A percentile compares a stretch with the other conserved stretches of the same genome.
Evolutionary conservation across 1,140 invertebrate genomes (phyloP).

Genomic region (Mactra quadrangularis): DNA sequence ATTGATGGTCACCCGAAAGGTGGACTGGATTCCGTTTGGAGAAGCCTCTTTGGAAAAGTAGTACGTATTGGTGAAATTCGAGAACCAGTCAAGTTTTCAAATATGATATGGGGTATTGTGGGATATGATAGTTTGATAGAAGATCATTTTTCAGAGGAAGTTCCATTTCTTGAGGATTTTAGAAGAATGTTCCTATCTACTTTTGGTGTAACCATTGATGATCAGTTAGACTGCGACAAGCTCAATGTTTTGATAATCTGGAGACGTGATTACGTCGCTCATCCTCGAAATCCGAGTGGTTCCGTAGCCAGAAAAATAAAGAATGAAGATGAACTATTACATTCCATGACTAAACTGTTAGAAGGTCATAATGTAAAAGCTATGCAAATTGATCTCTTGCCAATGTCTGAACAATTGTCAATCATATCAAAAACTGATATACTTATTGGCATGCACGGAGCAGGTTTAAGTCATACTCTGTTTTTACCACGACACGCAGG

Average conservation of each 20-base stretch:
- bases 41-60: conserved; percentile 69
- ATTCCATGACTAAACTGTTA: conserved; percentile 32
- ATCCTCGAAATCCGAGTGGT: conserved; percentile 80
- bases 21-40: conserved; percentile 76
- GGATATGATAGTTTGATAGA: conserved; percentile 78
- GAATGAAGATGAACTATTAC: conserved; percentile 77
- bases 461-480: conserved; percentile 95
- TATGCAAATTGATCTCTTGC: conserved; percentile 72
- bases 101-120: conserved; percentile 74
- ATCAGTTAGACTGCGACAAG: conserved; percentile 69
- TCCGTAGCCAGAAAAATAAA: conserved; percentile 74
- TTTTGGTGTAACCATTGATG: conserved; percentile 46
- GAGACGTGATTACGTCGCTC: conserved; percentile 80
- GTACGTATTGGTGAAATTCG: conserved; percentile 63
- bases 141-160: conserved; percentile 51
- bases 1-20: conserved; percentile 79
- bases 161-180: conserved; percentile 78
- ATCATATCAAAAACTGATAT: conserved; percentile 90
- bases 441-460: conserved; percentile 98
- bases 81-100: conserved; percentile 59
- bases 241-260: conserved; percentile 78
- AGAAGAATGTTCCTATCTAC: conserved; percentile 75
- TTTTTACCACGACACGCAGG: conserved; percentile 97
- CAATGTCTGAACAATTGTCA: conserved; percentile 67
- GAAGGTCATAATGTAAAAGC: conserved; percentile 64